Percentiles rank a stretch among this genome's conserved stretches.
Conservation (phyloP, 2,797 vertebrate genomes). For the Phalloptychus januarius region DNA sequence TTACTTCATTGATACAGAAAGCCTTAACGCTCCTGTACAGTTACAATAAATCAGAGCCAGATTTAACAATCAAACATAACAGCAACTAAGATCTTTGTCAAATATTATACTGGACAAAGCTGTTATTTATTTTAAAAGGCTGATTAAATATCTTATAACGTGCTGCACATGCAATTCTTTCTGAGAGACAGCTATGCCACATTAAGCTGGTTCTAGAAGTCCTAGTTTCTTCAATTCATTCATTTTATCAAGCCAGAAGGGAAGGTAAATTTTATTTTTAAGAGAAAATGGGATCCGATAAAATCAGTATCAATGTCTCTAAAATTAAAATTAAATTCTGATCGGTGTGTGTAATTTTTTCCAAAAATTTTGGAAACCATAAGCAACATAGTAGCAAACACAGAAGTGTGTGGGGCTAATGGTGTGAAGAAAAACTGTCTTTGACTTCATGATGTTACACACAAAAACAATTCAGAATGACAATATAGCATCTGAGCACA, state of each 20-base stretch:
- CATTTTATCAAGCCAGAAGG: neutral
- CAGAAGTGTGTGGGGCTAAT: constrained; percentile 28
- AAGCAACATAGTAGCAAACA: constrained; percentile 40
- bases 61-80: neutral
- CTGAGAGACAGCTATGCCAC: neutral
- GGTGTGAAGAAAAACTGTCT: constrained; percentile 27
- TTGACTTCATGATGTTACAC: constrained; percentile 16
- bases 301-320: neutral
- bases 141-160: neutral
- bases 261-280: neutral
- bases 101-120: neutral
- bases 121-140: neutral
- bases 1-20: neutral
- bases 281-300: neutral
- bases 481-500: constrained; percentile 14
- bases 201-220: neutral
- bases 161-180: neutral
- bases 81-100: neutral
- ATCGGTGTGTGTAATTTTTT: neutral
- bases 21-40: neutral
- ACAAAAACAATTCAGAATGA: constrained; percentile 52
- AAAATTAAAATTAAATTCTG: neutral
- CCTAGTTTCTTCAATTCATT: neutral
- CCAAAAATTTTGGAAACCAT: constrained; percentile 10
- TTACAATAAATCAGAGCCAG: neutral